These are phyloP conservation scores for Calypte anna DNA, from an alignment of 2,113 vertebrate species.

Conservation along the genomic window DNA sequence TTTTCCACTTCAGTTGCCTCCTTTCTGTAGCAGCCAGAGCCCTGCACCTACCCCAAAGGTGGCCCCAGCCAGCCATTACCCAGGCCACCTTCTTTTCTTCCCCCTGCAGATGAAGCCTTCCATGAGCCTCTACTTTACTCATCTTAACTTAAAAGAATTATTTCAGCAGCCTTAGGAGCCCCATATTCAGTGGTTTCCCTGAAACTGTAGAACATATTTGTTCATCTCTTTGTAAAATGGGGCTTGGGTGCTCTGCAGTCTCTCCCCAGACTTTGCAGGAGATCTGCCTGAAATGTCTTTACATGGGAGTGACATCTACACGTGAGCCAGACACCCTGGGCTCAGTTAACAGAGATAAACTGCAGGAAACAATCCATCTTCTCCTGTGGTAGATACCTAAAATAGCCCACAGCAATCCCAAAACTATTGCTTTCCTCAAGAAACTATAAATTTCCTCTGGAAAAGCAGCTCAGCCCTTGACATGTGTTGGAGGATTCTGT, in stretches of 20 bases:
- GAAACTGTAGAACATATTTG: background rate
- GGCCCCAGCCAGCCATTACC: background rate
- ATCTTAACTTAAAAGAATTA: background rate
- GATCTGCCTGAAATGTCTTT: background rate
- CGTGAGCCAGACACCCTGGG: constrained; percentile 30
- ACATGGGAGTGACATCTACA: constrained; percentile 49
- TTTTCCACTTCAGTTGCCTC: background rate
- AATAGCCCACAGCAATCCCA: constrained; percentile 47
- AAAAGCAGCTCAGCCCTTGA: background rate
- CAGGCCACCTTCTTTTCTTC: background rate
- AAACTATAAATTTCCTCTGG: constrained; percentile 27
- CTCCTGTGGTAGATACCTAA: constrained; percentile 6
- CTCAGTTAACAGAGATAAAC: constrained; percentile 52
- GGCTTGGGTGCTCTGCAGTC: background rate
- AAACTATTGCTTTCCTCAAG: background rate
- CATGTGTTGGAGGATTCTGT: background rate
- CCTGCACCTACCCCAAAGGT: background rate
- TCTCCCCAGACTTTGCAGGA: constrained; percentile 10
- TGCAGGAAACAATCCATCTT: constrained; percentile 64
- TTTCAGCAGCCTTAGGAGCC: background rate
- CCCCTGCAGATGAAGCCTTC: background rate
- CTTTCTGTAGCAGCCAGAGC: background rate
- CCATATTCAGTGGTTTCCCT: background rate
- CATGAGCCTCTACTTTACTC: background rate
- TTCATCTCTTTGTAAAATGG: background rate